Conservation (phyloP, 2,113 vertebrate genomes). For the Theristicus caerulescens region DNA sequence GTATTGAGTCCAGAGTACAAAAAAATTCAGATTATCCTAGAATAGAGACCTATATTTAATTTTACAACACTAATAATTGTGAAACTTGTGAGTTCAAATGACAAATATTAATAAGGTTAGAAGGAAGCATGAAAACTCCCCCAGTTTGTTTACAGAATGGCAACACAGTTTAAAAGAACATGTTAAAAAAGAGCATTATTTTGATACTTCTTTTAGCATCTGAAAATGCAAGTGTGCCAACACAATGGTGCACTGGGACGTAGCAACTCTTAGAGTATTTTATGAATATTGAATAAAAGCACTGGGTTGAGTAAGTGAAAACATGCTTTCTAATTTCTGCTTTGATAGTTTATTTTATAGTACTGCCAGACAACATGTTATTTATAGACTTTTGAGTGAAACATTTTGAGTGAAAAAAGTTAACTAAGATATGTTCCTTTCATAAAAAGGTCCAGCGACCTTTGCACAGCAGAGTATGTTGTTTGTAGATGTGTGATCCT, state of each 20-base stretch:
- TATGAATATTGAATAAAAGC: not conserved
- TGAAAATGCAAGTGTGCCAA: not conserved
- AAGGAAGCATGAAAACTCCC: fast-evolving
- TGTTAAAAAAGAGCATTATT: not conserved
- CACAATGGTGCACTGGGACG: not conserved
- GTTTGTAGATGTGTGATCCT: not conserved
- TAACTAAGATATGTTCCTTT: not conserved
- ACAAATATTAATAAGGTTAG: not conserved
- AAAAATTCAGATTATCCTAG: not conserved
- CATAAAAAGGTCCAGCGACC: not conserved
- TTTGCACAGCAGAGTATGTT: not conserved
- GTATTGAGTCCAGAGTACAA: not conserved
- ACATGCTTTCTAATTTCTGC: not conserved
- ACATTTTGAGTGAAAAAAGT: not conserved
- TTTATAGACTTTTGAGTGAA: not conserved
- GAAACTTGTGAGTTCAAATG: not conserved
- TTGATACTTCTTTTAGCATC: not conserved
- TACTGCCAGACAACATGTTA: not conserved
- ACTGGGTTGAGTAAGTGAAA: not conserved
- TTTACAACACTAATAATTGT: not conserved
- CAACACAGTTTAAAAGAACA: not conserved
- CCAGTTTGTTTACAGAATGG: not conserved
- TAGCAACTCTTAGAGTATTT: not conserved
- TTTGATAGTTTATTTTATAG: not conserved
- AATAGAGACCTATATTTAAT: not conserved